Evolutionary conservation across 2,113 vertebrate species (phyloP).

Genomic region (human (Homo sapiens)): DNA sequence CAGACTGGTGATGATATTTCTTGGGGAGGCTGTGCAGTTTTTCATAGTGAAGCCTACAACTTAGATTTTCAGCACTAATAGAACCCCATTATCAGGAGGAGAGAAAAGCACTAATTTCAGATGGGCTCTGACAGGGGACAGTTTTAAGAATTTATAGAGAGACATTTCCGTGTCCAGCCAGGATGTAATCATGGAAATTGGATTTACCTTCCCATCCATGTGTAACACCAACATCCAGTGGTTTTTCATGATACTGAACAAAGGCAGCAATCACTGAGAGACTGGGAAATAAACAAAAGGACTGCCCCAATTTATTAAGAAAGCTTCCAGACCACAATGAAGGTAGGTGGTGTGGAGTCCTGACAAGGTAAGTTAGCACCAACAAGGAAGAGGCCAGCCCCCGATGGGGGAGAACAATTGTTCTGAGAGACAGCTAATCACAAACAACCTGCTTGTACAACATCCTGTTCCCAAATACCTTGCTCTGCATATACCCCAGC

Average conservation of each 20-base stretch:
- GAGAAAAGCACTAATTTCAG: not conserved
- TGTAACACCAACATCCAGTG: not conserved
- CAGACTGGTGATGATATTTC: not conserved
- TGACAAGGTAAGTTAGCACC: too few relatives aligned
- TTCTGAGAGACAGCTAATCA: too few relatives aligned
- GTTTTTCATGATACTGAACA: not conserved
- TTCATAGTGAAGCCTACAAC: not conserved
- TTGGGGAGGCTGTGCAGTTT: not conserved
- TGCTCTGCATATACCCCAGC: too few relatives aligned
- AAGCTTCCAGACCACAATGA: not conserved
- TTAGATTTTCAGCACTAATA: not conserved
- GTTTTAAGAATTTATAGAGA: not conserved
- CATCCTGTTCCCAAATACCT: too few relatives aligned
- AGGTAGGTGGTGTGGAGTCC: too few relatives aligned
- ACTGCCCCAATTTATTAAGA: not conserved
- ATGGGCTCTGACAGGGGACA: not conserved
- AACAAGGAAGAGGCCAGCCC: fast-evolving
- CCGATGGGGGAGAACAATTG: too few relatives aligned
- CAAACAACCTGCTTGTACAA: too few relatives aligned
- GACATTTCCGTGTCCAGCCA: not conserved
- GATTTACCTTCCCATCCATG: not conserved
- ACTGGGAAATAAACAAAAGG: not conserved
- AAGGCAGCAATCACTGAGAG: not conserved
- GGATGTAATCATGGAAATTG: not conserved
- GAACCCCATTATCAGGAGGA: not conserved